Conservation (phyloP, 2,797 vertebrate genomes). For the Taenioides sp. region DNA sequence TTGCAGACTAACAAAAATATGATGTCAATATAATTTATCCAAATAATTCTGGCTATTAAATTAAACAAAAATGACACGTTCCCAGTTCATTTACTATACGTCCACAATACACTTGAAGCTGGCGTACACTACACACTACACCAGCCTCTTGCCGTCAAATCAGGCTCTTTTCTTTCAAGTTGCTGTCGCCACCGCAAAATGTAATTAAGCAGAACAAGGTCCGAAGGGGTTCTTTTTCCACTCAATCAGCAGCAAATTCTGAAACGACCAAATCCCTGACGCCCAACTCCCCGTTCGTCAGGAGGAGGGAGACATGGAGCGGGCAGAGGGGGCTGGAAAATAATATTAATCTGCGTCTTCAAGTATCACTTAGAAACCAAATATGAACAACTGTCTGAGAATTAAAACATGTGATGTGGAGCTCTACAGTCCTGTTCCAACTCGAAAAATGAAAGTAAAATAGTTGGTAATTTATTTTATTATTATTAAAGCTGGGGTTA, state of each 20-base stretch:
- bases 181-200: constrained; percentile 74
- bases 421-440: neutral
- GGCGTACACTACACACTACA: constrained; percentile 39
- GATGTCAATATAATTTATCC: neutral
- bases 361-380: constrained; percentile 69
- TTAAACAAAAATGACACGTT: neutral
- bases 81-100: constrained; percentile 38
- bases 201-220: constrained; percentile 84
- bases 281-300: constrained; percentile 60
- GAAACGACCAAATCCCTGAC: constrained; percentile 78
- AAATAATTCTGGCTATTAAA: neutral
- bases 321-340: constrained; percentile 39
- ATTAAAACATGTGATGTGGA: constrained; percentile 48
- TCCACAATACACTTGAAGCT: constrained; percentile 5
- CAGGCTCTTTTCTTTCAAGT: constrained; percentile 78
- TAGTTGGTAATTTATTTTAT: no score
- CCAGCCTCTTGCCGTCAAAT: constrained; percentile 52
- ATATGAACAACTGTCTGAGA: constrained; percentile 72
- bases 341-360: constrained; percentile 68
- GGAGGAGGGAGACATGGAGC: neutral
- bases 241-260: constrained; percentile 80
- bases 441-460: neutral
- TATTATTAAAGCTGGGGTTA: no score
- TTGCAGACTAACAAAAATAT: neutral
- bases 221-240: constrained; percentile 66